Evolutionary conservation across 2,888 invertebrate genomes (phyloP).

Genomic region (Actias luna): DNA sequence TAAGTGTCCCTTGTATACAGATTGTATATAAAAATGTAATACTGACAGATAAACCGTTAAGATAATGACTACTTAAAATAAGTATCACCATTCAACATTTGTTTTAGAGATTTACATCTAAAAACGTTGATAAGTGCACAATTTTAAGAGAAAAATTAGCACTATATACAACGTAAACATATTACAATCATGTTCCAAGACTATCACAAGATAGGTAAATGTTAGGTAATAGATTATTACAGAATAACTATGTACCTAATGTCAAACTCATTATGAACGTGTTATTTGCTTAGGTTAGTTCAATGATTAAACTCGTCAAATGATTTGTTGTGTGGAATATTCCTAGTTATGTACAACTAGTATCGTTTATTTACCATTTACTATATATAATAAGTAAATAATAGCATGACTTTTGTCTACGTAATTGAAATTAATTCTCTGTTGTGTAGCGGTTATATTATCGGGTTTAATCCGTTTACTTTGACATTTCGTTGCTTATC

Average conservation of each 20-base stretch:
- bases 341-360: conserved; percentile 22
- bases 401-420: background rate
- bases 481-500: background rate
- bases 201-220: background rate
- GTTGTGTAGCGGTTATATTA: background rate
- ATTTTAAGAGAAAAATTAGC: no score
- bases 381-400: background rate
- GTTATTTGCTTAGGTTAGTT: conserved; percentile 31
- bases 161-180: background rate
- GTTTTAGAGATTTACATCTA: no score
- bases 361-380: background rate
- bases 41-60: no score
- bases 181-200: background rate
- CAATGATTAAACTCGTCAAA: conserved; percentile 25
- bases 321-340: conserved; percentile 29
- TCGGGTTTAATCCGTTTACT: background rate
- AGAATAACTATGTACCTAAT: conserved; percentile 25
- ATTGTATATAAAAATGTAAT: no score
- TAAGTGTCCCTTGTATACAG: no score
- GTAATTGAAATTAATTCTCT: background rate
- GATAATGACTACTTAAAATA: no score
- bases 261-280: conserved; percentile 21
- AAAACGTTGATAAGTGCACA: no score
- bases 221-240: background rate
- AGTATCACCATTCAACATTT: no score